phyloP scores from a whole-genome alignment of 1,140 invertebrate species.

The Homalodisca vitripennis region DNA sequence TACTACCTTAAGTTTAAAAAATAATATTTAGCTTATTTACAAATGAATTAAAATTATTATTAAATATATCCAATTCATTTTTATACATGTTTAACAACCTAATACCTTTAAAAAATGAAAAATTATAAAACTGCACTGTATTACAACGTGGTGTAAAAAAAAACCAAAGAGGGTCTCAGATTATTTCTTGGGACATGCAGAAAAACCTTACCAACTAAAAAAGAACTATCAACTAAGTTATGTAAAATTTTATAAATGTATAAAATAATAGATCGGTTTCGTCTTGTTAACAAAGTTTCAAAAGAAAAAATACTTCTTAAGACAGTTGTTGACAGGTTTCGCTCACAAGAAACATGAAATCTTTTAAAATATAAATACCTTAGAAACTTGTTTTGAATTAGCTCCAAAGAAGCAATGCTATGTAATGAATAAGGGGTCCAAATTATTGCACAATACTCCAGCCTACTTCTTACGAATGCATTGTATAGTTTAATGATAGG shows the following conservation, averaged over 20 bases:
- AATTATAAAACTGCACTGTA: neutral
- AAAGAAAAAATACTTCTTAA: neutral
- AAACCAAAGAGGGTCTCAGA: neutral
- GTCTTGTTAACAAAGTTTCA: neutral
- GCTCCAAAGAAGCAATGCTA: neutral
- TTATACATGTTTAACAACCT: neutral
- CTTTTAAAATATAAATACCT: conserved; percentile 12
- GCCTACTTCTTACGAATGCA: neutral
- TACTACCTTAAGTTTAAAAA: neutral
- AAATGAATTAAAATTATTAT: neutral
- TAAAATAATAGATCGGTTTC: neutral
- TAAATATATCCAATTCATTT: conserved; percentile 1
- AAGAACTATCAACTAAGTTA: neutral
- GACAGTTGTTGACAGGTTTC: neutral
- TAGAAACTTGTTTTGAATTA: conserved; percentile 7
- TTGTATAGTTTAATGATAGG: neutral
- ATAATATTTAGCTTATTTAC: neutral
- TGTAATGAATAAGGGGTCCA: neutral
- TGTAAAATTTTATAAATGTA: neutral
- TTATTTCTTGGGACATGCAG: conserved; percentile 2
- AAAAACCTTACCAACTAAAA: neutral
- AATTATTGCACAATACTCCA: neutral
- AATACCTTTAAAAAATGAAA: neutral
- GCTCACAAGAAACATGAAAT: neutral
- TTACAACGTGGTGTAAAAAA: neutral